Base-by-base conservation (phyloP, 2,797 vertebrate genomes). In the Octomys mimax region DNA sequence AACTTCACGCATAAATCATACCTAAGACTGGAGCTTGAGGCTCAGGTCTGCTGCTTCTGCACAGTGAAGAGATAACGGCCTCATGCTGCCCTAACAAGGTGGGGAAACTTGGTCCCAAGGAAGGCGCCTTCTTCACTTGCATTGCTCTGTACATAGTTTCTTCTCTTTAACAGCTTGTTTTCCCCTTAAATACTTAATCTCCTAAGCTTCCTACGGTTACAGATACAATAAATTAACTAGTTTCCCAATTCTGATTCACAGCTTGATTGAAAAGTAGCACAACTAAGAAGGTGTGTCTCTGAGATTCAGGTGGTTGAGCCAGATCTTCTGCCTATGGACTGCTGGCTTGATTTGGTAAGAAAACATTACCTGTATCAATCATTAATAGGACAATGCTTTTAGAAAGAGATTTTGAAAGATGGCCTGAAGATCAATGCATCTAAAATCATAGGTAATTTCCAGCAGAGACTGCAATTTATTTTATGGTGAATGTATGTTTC, bases 311-410 rank as follows among this genome's bases (percentile, higher is more conserved):
- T 10, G 5, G 96, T 87, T 98, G 95, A 97, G 66, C 95, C 81
- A 98, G 97, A 97, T 98, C 97, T 98, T 98, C 98, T 96, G 97
- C 95, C 91, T 81, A 19, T 22, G 4, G 88, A 94, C 62, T 26
- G 19, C n/a, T 21, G 66, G 84, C 83, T 95, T 95, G 96, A 95
- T 96, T 97, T 97, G 94, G 93, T 85, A 93, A 96, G 93, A 89
- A 93, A 93, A 86, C 39, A 94, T 95, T 75, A 95, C 88, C 86
- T 91, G 14, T 18, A 57, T 81, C 1, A 16, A 97, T 95, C 64
- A 52, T 92, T 95, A 80, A 85, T 46, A 92, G 92, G 52, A 87
- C 61, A 75, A 77, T 59, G 93, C 11, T 84, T 62, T 89, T 62
- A 92, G 62, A 89, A 36, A 71, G 46, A 87, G 39, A 92, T 89